Evolutionary conservation across 2,113 vertebrate genomes (phyloP).

Genomic region (Tangachromis dhanisi): DNA sequence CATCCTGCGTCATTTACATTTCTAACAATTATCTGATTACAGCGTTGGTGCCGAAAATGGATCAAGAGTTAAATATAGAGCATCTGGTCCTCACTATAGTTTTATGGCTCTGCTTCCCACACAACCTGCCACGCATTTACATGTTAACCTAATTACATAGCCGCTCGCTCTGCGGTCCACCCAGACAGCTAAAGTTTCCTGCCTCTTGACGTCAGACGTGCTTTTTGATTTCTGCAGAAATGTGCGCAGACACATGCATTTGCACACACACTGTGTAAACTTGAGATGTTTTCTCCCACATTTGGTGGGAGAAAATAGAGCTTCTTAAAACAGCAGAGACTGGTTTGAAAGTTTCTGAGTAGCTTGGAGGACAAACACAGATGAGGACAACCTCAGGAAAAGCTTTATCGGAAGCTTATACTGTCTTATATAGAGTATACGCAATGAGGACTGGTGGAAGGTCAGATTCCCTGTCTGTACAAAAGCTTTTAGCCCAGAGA

Average conservation of each 20-base stretch:
- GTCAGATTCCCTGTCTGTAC: neutral
- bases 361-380: neutral
- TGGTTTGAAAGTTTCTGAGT: constrained; percentile 6
- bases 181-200: constrained; percentile 69
- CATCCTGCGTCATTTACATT: constrained; percentile 54
- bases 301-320: constrained; percentile 21
- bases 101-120: constrained; percentile 65
- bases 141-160: constrained; percentile 73
- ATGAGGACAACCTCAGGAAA: constrained; percentile 45
- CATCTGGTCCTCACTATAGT: constrained; percentile 63
- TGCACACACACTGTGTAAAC: neutral
- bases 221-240: constrained; percentile 48
- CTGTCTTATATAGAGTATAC: neutral
- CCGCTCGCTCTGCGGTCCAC: constrained; percentile 59
- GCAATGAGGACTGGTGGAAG: neutral
- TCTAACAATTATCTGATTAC: constrained; percentile 70
- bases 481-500: neutral
- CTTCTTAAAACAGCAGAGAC: constrained; percentile 7
- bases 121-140: constrained; percentile 66
- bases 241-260: neutral
- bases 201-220: constrained; percentile 66
- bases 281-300: neutral
- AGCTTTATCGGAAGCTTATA: neutral
- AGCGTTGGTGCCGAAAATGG: constrained; percentile 54
- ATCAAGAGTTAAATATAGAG: constrained; percentile 67